Base-by-base conservation (phyloP, 2,113 vertebrate genomes). In the Paratilapia polleni region DNA sequence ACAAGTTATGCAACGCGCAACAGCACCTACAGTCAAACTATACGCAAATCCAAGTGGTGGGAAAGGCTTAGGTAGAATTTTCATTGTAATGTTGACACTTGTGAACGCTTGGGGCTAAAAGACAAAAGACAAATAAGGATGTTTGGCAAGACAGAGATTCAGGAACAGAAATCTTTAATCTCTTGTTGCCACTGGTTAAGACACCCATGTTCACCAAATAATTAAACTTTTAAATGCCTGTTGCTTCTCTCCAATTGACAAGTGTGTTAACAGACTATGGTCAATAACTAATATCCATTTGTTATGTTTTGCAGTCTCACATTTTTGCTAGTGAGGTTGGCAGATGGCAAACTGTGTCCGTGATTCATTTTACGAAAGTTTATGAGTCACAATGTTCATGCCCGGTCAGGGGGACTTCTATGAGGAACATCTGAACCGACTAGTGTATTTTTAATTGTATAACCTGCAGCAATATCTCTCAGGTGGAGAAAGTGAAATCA, bases 11-110 rank as follows among this genome's bases (percentile, higher is more conserved):
- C 10, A n/a, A 54, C 20, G 61, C 47, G 61, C 60, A 81, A 75
- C 62, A 79, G 79, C 19, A 47, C 47, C 59, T 58, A 41, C 64
- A 79, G 63, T 77, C 41, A 82, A 84, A 83, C 73, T 59, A 74
- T 60, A 82, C 36, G 49, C 52, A 68, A 77, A 80, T 68, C 19
- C 57, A 38, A 34, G 34, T 11, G 66, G 38, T 8, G 20, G 57
- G 60, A 76, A 19, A 9, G 6, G 31, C n/a, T 22, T 17, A 43
- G 54, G 12, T 17, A 49, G 52, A 82, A 59, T 24, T 77, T 80
- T 6, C 17, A 20, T 34, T 41, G 24, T 62, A 68, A 78, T 58
- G 60, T 36, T 78, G 36, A 87, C n/a, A n/a, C 12, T 58, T 6
- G 17, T 38, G 12, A n/a, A 11, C 14, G 56, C 41, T 31, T 20